A percentile compares a stretch with the other conserved stretches of the same genome.
Conservation (phyloP, 2,113 vertebrate genomes). For the Crotalus helleri region DNA sequence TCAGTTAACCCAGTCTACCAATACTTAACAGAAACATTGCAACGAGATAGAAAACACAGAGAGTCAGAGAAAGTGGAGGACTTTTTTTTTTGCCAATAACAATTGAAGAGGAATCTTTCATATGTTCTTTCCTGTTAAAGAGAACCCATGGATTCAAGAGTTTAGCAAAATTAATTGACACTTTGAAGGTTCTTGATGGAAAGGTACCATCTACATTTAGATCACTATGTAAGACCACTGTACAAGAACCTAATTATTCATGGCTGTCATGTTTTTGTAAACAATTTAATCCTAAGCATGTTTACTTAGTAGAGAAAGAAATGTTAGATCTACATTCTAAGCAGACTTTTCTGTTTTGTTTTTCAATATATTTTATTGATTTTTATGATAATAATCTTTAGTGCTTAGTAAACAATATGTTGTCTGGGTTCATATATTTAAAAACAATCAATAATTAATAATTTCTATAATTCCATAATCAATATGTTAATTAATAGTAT, state of each 20-base stretch:
- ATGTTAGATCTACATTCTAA: not conserved
- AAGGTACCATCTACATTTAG: not conserved
- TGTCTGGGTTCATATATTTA: too few species aligned
- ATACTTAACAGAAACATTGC: not conserved
- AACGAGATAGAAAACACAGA: not conserved
- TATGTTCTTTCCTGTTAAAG: not conserved
- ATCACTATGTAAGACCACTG: not conserved
- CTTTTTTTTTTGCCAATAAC: not conserved
- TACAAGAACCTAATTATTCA: not conserved
- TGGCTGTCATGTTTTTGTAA: not conserved
- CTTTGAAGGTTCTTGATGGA: not conserved
- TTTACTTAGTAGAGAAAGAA: not conserved
- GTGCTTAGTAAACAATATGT: too few species aligned
- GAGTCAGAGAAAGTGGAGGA: not conserved
- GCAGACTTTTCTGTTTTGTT: not conserved
- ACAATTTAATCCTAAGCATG: not conserved
- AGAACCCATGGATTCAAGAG: not conserved
- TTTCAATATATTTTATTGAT: too few species aligned
- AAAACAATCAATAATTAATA: too few species aligned
- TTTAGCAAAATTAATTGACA: not conserved
- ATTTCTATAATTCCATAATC: too few species aligned
- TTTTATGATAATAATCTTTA: too few species aligned
- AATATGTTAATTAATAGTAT: too few species aligned
- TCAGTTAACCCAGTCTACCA: not conserved
- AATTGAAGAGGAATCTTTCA: not conserved